Base-by-base conservation (phyloP, 64 coral and sea anemone genomes). In the Cladopsammia gracilis region DNA sequence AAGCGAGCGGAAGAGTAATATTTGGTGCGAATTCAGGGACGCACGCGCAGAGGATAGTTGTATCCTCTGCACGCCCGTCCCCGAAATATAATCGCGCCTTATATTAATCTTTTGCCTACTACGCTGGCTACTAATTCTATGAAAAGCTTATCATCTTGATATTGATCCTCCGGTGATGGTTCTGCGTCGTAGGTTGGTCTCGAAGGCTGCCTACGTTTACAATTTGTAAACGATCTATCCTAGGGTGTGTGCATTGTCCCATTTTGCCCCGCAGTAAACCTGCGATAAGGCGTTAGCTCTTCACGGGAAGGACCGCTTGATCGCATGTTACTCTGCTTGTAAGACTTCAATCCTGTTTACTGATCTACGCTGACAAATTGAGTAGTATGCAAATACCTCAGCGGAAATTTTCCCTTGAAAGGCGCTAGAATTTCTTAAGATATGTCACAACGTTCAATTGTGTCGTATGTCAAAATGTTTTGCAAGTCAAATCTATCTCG, bases 181-280 rank as follows among this genome's bases (percentile, higher is more conserved):
- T n/a, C 47, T 76, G 65, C 22, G 65, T 69, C 73, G 48, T 76
- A 48, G 48, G 19, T 10, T 76, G 73, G 73, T 76, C 16, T 76
- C 20, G 73, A 76, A 22, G 73, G 48, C 48, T 76, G 9, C 48
- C 42, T 76, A 53, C 48, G 48, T 20, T 69, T 69, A 69, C 65
- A 9, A 10, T 69, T 69, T 69, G 65, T 76, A 76, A 76, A 48
- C 46, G 47, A 22, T 76, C 47, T n/a, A 73, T 22, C 46, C 19
- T 76, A 50, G 16, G 46, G 47, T 76, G 46, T 76, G 73, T 76
- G 73, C 48, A 22, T 76, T 76, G 73, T 76, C 73, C 73, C 73
- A 76, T 52, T 8, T 20, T 18, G 13, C 18, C 73, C 48, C 20
- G 45, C 19, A 5, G 19, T 19, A 3, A 50, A 23, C 65, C 23